Conservation (phyloP, 2,113 vertebrate genomes). For the Corydoras maculifer region DNA sequence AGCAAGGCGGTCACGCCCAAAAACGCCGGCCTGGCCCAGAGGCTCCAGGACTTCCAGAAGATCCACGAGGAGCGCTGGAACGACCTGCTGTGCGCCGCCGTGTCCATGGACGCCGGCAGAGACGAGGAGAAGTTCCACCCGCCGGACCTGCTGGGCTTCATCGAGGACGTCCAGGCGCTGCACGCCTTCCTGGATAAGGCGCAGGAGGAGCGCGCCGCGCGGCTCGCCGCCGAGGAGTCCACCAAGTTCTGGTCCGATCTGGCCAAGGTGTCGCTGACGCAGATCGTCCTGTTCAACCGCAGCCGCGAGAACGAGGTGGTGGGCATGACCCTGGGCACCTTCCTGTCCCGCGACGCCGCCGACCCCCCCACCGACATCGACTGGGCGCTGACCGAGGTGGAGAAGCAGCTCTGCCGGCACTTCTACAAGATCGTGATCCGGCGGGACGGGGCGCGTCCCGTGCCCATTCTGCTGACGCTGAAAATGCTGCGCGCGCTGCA, state of each 20-base stretch:
- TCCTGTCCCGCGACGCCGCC: slow-evolving; percentile 18
- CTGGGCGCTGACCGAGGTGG: slow-evolving; percentile 36
- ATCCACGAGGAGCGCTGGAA: slow-evolving; percentile 37
- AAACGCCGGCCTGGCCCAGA: slow-evolving; percentile 18
- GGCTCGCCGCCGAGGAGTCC: slow-evolving; percentile 16
- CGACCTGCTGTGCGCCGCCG: slow-evolving; percentile 30
- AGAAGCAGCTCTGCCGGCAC: slow-evolving; percentile 39
- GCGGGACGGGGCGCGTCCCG: slow-evolving; percentile 36
- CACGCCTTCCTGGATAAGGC: slow-evolving; percentile 26
- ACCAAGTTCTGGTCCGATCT: slow-evolving; percentile 32
- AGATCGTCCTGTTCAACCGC: slow-evolving; percentile 46
- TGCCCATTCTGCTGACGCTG: slow-evolving; percentile 43
- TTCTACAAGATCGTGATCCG: slow-evolving; percentile 40
- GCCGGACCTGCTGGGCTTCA: slow-evolving; percentile 16
- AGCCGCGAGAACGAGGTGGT: slow-evolving; percentile 39
- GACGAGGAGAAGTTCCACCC: slow-evolving; percentile 20
- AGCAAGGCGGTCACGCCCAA: slow-evolving; percentile 25
- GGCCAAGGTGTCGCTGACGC: slow-evolving; percentile 39
- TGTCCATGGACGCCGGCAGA: slow-evolving; percentile 2
- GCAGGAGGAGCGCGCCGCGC: slow-evolving; percentile 25
- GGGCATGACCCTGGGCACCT: slow-evolving; percentile 36
- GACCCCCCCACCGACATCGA: slow-evolving; percentile 36
- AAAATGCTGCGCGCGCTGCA: slow-evolving; percentile 38
- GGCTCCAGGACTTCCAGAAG: slow-evolving; percentile 36
- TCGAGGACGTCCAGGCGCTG: slow-evolving; percentile 34